Evolutionary conservation across 2,797 vertebrate genomes (phyloP), one percentile per base, ranked within the genome.

Genomic region (Crenuchus spilurus): DNA sequence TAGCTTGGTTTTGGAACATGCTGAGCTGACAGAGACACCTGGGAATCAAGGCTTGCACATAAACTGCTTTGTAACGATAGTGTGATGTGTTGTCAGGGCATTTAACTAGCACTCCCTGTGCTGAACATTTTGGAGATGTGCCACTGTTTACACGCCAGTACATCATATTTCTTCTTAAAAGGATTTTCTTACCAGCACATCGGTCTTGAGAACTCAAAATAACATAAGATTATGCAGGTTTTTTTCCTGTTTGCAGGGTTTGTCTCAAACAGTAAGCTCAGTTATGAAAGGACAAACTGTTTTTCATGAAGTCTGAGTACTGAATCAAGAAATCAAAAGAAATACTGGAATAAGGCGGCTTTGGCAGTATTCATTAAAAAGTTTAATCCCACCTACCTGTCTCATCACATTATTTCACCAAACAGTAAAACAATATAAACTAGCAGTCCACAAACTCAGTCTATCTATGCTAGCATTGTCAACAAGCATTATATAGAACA

Each of bases 161-260:
- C 35, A 42, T 72, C 35, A 55, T 20, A 55, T 64, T 65, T 65
- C 35, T 26, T 57, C 61, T 64, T 55, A 55, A 73, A 42, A 73
- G 61, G 37, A 37, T 44, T 41, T 64, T 33, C 52, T 66, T 51
- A 46, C 71, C 14, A 57, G 64, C 42, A 39, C 26, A 22, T 4
- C 6, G 6, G 20, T 20, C 41, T 28, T 49, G 42, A 66, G 64
- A 52, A 74, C 63, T 58, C 22, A 11, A 39, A 66, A 65, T 73
- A 73, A 58, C 22, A 28, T 11, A 22, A 66, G 72, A 51, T 74
- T 33, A 8, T 39, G 44, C 41, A 24, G 28, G 70, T 24, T 72
- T 42, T 63, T 57, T 55, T 35, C 48, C 28, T 54, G 26, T 64
- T 57, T 42, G 18, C 37, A 24, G 26, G 44, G 39, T 72, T 64